These are phyloP conservation scores for Sarcophaga bullata DNA, from an alignment of 1,140 invertebrate species.

Conservation along the genomic window DNA sequence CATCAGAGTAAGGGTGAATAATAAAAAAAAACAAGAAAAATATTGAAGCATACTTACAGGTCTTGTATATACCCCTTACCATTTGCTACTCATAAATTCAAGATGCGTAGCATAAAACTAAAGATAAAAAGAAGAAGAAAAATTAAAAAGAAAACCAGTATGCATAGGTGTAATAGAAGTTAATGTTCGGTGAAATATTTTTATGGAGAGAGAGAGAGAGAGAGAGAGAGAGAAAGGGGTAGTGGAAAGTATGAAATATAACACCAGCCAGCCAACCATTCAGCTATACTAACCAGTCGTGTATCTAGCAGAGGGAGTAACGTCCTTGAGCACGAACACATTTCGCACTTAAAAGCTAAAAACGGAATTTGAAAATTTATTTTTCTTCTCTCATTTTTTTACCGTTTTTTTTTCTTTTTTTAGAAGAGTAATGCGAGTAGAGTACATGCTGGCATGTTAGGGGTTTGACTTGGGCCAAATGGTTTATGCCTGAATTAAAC, in stretches of 20 bases:
- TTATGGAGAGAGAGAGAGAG: too few relatives aligned
- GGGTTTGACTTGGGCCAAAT: not conserved
- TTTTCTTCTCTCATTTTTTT: too few relatives aligned
- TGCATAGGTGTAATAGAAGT: not conserved
- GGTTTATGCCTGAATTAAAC: constrained; percentile 24
- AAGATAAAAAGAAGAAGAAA: not conserved
- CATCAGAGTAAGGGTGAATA: not conserved
- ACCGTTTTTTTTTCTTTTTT: too few relatives aligned
- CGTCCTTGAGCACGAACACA: constrained; percentile 44
- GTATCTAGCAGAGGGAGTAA: not conserved
- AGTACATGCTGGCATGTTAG: too few relatives aligned
- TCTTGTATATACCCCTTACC: not conserved
- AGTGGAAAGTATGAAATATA: not conserved
- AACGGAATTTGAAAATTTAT: not conserved
- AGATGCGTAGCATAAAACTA: not conserved
- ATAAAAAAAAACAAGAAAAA: not conserved
- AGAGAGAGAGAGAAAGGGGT: not conserved
- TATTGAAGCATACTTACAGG: not conserved
- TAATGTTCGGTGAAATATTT: not conserved
- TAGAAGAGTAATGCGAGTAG: too few relatives aligned
- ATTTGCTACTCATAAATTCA: constrained; percentile 10
- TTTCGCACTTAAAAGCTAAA: constrained; percentile 2
- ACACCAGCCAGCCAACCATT: not conserved
- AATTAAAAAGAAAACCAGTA: not conserved
- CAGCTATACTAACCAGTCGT: not conserved